phyloP scores from a whole-genome alignment of 2,888 invertebrate genomes.

The Choristoneura rosaceana region DNA sequence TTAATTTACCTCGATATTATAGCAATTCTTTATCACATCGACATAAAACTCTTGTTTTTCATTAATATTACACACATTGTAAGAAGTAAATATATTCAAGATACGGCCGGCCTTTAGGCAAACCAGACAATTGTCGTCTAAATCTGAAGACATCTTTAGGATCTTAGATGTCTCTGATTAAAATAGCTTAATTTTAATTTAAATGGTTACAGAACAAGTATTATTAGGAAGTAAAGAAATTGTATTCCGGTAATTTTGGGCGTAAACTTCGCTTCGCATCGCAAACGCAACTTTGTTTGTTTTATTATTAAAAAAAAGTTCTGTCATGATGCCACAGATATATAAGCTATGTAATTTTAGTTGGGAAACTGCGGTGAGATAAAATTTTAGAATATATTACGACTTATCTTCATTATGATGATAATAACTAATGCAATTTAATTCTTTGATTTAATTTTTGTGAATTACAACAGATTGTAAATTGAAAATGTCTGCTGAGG shows the following conservation, averaged over 20 bases:
- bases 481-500: background rate
- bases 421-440: background rate
- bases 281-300: background rate
- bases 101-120: slow-evolving; percentile 31
- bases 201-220: background rate
- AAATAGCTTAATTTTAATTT: background rate
- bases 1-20: slow-evolving; percentile 31
- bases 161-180: background rate
- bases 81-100: slow-evolving; percentile 35
- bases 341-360: background rate
- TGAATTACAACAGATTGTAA: background rate
- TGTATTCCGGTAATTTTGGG: background rate
- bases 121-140: slow-evolving; percentile 30
- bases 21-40: slow-evolving; percentile 35
- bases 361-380: background rate
- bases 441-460: background rate
- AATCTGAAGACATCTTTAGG: slow-evolving; percentile 16
- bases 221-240: background rate
- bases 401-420: background rate
- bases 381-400: background rate
- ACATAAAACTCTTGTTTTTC: slow-evolving; percentile 35
- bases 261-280: background rate
- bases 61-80: slow-evolving; percentile 15
- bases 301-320: slow-evolving; percentile 11
- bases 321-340: background rate